phyloP scores from a whole-genome alignment of 2,888 invertebrate species.

The Leptopterna dolabrata region DNA sequence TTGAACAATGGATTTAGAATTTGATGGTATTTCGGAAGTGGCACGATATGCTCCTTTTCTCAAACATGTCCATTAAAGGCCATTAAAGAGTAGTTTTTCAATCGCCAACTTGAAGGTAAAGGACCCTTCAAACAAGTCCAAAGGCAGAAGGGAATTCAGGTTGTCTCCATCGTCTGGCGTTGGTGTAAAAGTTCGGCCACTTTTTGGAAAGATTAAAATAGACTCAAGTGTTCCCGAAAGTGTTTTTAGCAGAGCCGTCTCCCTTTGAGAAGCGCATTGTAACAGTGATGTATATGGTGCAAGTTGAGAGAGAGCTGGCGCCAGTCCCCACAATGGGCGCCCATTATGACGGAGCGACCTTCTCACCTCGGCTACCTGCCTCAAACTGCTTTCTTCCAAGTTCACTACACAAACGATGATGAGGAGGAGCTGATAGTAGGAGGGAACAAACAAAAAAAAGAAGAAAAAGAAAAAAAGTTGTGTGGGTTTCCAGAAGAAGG shows the following conservation, averaged over 20 bases:
- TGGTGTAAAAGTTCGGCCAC: not conserved
- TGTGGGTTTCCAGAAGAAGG: not conserved
- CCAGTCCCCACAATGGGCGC: not conserved
- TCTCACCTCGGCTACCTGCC: constrained; percentile 21
- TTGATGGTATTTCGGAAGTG: no score
- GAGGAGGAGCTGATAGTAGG: not conserved
- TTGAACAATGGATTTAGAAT: no score
- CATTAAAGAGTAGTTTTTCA: not conserved
- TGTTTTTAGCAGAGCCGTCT: not conserved
- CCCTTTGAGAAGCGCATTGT: not conserved
- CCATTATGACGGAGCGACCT: constrained; percentile 23
- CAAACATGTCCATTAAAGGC: no score
- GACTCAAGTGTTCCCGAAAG: not conserved
- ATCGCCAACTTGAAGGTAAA: not conserved
- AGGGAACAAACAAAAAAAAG: no score
- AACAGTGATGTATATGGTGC: not conserved
- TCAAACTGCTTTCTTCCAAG: not conserved
- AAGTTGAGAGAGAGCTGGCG: constrained; percentile 11
- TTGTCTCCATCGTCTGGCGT: not conserved
- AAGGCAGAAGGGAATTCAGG: not conserved
- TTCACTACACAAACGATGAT: constrained; percentile 9
- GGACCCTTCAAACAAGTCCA: no score
- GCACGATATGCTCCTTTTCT: no score
- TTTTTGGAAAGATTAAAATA: not conserved
- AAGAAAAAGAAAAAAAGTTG: not conserved